A percentile compares a stretch with the other conserved stretches of the same genome.
Evolutionary conservation across 2,888 invertebrate species (phyloP).

Genomic region (Leptopilina drosophilae): DNA sequence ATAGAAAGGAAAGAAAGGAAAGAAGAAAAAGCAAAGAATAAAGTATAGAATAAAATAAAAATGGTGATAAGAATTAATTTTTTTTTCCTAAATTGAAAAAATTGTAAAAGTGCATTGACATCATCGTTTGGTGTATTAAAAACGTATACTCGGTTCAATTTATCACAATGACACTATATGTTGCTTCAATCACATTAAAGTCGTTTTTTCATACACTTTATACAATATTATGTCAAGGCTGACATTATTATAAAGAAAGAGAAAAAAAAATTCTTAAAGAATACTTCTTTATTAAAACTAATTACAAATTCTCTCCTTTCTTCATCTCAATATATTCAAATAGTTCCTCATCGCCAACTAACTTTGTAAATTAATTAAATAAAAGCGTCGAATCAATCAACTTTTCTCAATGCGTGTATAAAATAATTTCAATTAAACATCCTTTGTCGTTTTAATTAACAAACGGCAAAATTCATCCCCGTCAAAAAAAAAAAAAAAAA

Average conservation of each 20-base stretch:
- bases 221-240: constrained; percentile 18
- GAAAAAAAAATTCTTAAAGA: constrained; percentile 21
- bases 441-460: background rate
- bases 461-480: background rate
- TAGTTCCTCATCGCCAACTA: background rate
- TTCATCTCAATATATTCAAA: background rate
- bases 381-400: background rate
- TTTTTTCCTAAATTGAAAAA: background rate
- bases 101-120: constrained; percentile 21
- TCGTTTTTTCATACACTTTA: constrained; percentile 2
- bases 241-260: background rate
- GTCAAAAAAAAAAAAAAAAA: too few relatives aligned
- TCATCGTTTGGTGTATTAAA: constrained; percentile 9
- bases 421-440: background rate
- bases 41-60: too few relatives aligned
- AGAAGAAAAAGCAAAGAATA: too few relatives aligned
- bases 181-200: constrained; percentile 31
- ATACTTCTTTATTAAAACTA: background rate
- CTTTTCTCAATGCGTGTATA: too few relatives aligned
- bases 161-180: background rate
- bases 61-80: background rate
- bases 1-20: too few relatives aligned
- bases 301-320: background rate
- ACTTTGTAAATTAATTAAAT: constrained; percentile 12
- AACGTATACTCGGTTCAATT: background rate